These are phyloP conservation scores for Gallirallus australis DNA, from an alignment of 2,797 vertebrate genomes.

Conservation along the genomic window DNA sequence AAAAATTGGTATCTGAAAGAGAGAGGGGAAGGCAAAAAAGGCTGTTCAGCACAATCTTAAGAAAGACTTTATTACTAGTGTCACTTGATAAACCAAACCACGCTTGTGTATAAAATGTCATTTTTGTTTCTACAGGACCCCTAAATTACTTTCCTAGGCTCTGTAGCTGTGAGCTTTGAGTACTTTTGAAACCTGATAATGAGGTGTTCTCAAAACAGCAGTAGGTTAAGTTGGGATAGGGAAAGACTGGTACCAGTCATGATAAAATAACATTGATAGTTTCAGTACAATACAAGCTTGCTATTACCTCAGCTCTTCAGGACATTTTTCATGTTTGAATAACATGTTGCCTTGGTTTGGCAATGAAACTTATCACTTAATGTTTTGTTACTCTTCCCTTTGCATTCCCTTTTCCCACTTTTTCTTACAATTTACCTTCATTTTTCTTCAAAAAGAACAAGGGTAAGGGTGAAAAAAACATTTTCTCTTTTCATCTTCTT, in stretches of 20 bases:
- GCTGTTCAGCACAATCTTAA: neutral
- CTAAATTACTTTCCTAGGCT: neutral
- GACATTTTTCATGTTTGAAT: neutral
- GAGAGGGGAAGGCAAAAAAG: neutral
- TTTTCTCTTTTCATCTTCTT: slow-evolving; percentile 26
- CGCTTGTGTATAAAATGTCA: neutral
- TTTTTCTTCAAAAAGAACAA: neutral
- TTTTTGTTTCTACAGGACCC: neutral
- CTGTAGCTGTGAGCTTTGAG: neutral
- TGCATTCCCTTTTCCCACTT: neutral
- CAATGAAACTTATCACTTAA: neutral
- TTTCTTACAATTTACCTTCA: neutral
- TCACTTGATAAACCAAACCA: neutral
- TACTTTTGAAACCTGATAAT: neutral
- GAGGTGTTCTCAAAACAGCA: neutral
- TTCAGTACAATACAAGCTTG: neutral
- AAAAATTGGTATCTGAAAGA: neutral
- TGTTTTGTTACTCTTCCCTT: neutral
- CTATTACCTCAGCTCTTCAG: neutral
- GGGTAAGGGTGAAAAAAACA: neutral
- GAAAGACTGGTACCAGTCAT: neutral
- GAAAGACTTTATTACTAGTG: neutral
- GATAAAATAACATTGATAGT: neutral
- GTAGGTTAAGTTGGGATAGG: neutral
- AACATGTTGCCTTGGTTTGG: neutral